phyloP scores from a whole-genome alignment of 37 sponge, comb jelly and placozoan species.

The Crambe crambe region DNA sequence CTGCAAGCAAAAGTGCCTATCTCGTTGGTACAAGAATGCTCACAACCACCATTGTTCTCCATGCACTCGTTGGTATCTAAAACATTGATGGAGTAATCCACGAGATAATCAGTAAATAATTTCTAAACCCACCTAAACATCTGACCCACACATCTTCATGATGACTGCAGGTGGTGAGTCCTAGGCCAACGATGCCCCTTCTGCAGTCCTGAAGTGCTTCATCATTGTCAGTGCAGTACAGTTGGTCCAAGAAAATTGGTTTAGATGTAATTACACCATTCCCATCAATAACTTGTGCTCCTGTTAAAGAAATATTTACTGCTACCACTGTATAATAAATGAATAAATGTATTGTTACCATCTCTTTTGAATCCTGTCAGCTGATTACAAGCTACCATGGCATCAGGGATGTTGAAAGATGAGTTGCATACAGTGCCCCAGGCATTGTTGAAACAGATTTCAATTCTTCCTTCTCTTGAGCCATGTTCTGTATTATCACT shows the following conservation, averaged over 20 bases:
- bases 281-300: background rate
- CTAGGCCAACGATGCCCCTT: background rate
- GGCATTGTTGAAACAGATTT: constrained; percentile 3
- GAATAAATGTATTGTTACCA: background rate
- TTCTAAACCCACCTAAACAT: constrained; percentile 9
- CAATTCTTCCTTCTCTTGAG: background rate
- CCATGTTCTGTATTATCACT: background rate
- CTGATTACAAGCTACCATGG: background rate
- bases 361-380: background rate
- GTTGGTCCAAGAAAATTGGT: constrained; percentile 43
- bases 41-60: background rate
- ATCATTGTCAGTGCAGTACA: constrained; percentile 8
- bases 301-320: background rate
- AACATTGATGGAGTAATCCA: background rate
- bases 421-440: background rate
- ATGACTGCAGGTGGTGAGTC: background rate
- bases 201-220: constrained; percentile 8
- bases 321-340: background rate
- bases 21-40: constrained; percentile 11
- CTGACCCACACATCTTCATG: constrained; percentile 11
- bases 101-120: background rate
- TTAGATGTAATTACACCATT: background rate
- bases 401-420: background rate
- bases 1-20: constrained; percentile 28
- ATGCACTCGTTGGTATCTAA: constrained; percentile 23